These are phyloP conservation scores for Eucidaris tribuloides DNA, from an alignment of 35 echinoderm and acorn worm genomes.

Conservation along the genomic window DNA sequence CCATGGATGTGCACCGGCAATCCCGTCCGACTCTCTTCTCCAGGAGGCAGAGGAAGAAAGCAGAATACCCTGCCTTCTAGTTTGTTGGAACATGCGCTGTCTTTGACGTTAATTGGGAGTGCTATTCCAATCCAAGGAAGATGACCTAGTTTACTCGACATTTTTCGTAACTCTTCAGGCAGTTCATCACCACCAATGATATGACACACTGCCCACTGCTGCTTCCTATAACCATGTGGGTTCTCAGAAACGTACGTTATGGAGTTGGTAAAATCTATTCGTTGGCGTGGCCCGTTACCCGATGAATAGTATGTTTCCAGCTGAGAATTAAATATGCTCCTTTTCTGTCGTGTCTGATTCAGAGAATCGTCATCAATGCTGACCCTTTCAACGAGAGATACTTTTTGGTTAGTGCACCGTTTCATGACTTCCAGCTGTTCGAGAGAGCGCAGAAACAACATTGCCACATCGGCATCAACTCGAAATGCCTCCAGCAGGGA, in stretches of 20 bases:
- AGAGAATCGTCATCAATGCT: not conserved
- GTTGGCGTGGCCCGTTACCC: not conserved
- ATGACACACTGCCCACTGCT: not conserved
- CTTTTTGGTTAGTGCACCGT: not conserved
- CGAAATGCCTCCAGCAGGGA: not conserved
- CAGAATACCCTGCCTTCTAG: slow-evolving; percentile 80
- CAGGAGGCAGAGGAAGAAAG: slow-evolving; percentile 76
- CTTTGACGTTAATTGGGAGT: not conserved
- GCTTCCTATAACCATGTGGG: not conserved
- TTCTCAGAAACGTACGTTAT: not conserved
- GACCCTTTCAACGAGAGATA: not conserved
- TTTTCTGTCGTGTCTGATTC: not conserved
- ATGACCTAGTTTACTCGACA: not conserved
- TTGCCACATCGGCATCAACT: not conserved
- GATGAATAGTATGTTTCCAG: not conserved
- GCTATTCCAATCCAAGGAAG: not conserved
- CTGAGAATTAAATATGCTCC: not conserved
- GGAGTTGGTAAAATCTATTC: not conserved
- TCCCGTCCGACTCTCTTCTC: slow-evolving; percentile 40
- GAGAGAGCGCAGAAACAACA: not conserved
- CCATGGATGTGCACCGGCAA: slow-evolving; percentile 93
- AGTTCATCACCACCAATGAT: not conserved
- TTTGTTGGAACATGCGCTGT: no score
- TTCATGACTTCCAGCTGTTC: not conserved
- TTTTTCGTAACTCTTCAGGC: not conserved